Base-by-base conservation (phyloP, 2,888 invertebrate genomes). In the Apeira syringaria region DNA sequence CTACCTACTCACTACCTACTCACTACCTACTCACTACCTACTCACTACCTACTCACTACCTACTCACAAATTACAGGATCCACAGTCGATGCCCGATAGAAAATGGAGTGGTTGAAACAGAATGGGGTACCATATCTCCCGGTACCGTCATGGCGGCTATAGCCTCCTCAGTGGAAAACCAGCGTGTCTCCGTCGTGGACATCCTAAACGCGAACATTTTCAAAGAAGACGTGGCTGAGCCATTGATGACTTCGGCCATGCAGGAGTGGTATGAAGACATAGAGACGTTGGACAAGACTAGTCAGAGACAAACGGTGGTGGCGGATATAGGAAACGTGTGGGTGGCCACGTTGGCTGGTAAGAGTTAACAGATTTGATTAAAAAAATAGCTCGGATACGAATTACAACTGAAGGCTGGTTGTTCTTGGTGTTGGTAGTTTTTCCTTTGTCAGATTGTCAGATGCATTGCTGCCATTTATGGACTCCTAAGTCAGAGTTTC, bases 71-170 rank as follows among this genome's bases (percentile, higher is more conserved):
- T n/a, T 72, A 29, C 62, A 88, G 89, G 56, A 64, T 79, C 12
- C 59, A 66, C 36, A 91, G 91, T 58, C 70, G 89, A 56, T 94
- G 94, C 64, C 94, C 94, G 0, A 83, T 92, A 45, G 94, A 94
- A 80, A 86, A 90, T 20, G 94, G 94, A 1, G 92, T 93, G 0
- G 79, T 94, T 5, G 85, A 91, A 63, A 92, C 93, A 0, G 80
- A 87, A 2, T 94, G 91, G 89, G 94, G 93, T 1, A 88, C 92
- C 0, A 68, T 94, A 48, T 81, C 93, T 3, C 85, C 91, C 0
- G 93, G 93, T 0, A 90, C 91, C 1, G 61, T 94, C 5, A 85
- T 94, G 43, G 86, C 91, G 2, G 92, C 92, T 0, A 77, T 93
- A 35, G 92, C 93, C 0, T 88, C 93, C 0, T 90, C 92, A 0